Conservation (phyloP, 2,797 vertebrate genomes). For the Vireo griseus region DNA sequence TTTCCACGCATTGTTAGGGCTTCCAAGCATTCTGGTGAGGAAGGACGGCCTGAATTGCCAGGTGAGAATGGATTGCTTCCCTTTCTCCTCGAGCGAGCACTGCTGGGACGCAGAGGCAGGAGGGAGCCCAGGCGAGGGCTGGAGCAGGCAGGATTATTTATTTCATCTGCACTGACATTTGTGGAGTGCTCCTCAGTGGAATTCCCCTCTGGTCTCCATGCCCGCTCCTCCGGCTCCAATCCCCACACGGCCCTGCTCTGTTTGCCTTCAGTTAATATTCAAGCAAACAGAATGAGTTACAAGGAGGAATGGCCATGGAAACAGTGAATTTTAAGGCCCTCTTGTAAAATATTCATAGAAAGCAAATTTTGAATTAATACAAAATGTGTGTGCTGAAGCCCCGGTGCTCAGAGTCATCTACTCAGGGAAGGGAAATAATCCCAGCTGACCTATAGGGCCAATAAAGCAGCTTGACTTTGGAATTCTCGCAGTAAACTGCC, state of each 20-base stretch:
- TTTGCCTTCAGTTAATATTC: slow-evolving; percentile 48
- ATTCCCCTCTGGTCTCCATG: background rate
- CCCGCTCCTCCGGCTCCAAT: background rate
- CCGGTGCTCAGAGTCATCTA: slow-evolving; percentile 48
- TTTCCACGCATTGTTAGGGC: background rate
- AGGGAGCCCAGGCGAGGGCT: fast-evolving
- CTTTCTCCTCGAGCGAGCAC: background rate
- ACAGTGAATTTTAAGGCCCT: slow-evolving; percentile 55
- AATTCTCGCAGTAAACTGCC: slow-evolving; percentile 65
- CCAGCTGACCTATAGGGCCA: slow-evolving; percentile 52
- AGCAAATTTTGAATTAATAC: slow-evolving; percentile 66
- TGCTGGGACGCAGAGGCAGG: fast-evolving
- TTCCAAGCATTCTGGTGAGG: background rate
- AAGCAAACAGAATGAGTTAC: slow-evolving; percentile 45
- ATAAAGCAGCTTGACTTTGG: slow-evolving; percentile 66
- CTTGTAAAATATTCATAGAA: slow-evolving; percentile 69
- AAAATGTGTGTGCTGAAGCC: slow-evolving; percentile 53
- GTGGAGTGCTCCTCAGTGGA: background rate
- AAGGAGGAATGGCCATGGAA: slow-evolving; percentile 53
- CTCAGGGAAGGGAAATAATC: slow-evolving; percentile 59
- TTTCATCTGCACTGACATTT: slow-evolving; percentile 9
- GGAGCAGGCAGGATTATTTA: background rate
- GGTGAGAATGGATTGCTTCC: background rate
- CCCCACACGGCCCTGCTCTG: background rate
- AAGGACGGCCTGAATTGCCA: background rate